A percentile compares a stretch with the other conserved stretches of the same genome.
These are phyloP conservation scores for Diploptera punctata DNA, from an alignment of 2,888 invertebrate species.

Conservation along the genomic window DNA sequence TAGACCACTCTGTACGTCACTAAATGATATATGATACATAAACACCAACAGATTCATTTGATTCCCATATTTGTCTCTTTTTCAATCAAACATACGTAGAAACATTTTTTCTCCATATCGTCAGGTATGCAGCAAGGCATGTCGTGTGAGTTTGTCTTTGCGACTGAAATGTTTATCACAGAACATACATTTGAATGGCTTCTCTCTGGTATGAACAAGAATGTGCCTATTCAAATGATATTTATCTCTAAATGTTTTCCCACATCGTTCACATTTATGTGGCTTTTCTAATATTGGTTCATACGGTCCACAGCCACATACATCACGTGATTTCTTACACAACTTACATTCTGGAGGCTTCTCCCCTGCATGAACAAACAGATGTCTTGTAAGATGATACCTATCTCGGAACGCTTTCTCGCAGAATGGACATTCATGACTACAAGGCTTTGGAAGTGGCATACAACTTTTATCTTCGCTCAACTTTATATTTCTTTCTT, in stretches of 20 bases:
- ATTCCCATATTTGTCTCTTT: no score
- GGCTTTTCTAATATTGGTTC: background rate
- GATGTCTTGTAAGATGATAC: slow-evolving; percentile 7
- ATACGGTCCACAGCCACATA: slow-evolving; percentile 7
- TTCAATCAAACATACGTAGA: no score
- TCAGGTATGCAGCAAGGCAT: background rate
- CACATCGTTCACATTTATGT: slow-evolving; percentile 48
- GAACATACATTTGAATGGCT: slow-evolving; percentile 27
- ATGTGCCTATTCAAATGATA: slow-evolving; percentile 28
- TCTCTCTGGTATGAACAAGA: slow-evolving; percentile 30
- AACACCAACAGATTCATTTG: no score
- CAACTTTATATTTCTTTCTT: no score
- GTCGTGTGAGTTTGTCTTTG: slow-evolving; percentile 19
- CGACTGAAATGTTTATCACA: slow-evolving; percentile 32
- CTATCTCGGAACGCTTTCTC: slow-evolving; percentile 9
- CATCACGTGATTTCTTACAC: slow-evolving; percentile 5
- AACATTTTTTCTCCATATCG: no score
- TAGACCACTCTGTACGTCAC: no score
- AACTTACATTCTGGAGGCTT: background rate
- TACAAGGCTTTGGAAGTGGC: background rate
- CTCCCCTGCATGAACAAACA: slow-evolving; percentile 12
- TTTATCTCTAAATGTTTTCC: slow-evolving; percentile 49
- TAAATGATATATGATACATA: no score
- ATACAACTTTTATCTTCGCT: background rate
- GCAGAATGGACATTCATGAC: slow-evolving; percentile 13